These are phyloP conservation scores for Montipora capricornis DNA, from an alignment of 64 coral and sea anemone species.

Conservation along the genomic window DNA sequence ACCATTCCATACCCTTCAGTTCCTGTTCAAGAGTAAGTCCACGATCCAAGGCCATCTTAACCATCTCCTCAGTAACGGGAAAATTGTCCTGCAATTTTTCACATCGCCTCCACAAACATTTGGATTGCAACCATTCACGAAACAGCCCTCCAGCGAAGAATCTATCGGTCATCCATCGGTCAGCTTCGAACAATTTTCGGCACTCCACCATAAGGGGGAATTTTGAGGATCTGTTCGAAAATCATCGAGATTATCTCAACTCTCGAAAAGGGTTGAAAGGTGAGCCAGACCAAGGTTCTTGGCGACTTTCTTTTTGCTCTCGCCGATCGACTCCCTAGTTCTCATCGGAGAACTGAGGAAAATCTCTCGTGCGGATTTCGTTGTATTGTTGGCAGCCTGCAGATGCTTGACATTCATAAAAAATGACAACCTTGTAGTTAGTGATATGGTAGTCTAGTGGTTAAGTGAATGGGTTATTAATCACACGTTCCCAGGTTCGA, in stretches of 20 bases:
- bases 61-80: slow-evolving; percentile 75
- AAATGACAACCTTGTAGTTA: too few relatives aligned
- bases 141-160: slow-evolving; percentile 85
- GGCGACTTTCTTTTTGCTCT: slow-evolving; percentile 38
- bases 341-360: slow-evolving; percentile 79
- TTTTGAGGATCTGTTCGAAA: slow-evolving; percentile 74
- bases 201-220: slow-evolving; percentile 5
- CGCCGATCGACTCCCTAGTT: slow-evolving; percentile 59
- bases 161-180: slow-evolving; percentile 83
- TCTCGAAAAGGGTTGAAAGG: slow-evolving; percentile 60
- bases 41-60: slow-evolving; percentile 73
- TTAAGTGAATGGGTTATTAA: too few relatives aligned
- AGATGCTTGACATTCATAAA: too few relatives aligned
- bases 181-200: slow-evolving; percentile 65
- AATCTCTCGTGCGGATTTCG: slow-evolving; percentile 80
- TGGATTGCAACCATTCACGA: slow-evolving; percentile 89
- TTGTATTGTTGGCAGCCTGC: slow-evolving; percentile 53
- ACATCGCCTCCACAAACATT: slow-evolving; percentile 77
- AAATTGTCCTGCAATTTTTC: slow-evolving; percentile 72
- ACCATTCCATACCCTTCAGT: slow-evolving; percentile 16
- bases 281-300: slow-evolving; percentile 64
- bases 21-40: slow-evolving; percentile 78
- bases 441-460: too few relatives aligned
- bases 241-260: slow-evolving; percentile 76
- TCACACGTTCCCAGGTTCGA: too few relatives aligned